Percentiles rank a stretch among this genome's conserved stretches.
These are phyloP conservation scores for Sphaerodactylus townsendi DNA, from an alignment of 2,113 vertebrate genomes.

Conservation along the genomic window DNA sequence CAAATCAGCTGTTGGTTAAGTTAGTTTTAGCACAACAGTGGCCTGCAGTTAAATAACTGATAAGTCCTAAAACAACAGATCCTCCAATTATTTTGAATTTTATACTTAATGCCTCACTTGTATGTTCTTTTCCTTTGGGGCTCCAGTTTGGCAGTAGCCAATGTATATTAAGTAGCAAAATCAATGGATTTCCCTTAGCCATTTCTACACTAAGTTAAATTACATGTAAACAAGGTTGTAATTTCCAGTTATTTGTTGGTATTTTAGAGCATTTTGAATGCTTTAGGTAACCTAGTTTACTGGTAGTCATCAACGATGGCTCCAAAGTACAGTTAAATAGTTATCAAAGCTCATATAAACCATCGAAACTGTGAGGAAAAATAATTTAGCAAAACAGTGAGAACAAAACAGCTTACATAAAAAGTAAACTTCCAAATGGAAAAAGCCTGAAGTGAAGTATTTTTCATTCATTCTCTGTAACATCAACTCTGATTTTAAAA, in stretches of 20 bases:
- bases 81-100: too few species aligned
- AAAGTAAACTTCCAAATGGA: neutral
- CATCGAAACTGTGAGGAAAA: constrained; percentile 12
- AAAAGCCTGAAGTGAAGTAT: neutral
- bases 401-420: neutral
- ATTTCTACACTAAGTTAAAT: neutral
- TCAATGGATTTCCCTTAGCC: too few species aligned
- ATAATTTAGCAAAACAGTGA: neutral
- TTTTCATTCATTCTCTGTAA: constrained; percentile 14
- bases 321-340: neutral
- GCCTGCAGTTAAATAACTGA: neutral
- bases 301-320: neutral
- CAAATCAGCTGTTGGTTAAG: neutral
- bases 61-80: neutral
- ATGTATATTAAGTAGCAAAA: too few species aligned
- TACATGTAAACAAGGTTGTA: neutral
- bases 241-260: neutral
- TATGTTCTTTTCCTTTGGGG: too few species aligned
- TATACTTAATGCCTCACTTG: too few species aligned
- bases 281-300: neutral
- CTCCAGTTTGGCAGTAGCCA: too few species aligned
- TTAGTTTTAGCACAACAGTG: neutral
- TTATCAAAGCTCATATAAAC: neutral
- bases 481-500: neutral
- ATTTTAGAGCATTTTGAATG: neutral